Evolutionary conservation across 2,888 invertebrate genomes (phyloP), one percentile per base, ranked within the genome.

Genomic region (Macrosiphum euphorbiae): DNA sequence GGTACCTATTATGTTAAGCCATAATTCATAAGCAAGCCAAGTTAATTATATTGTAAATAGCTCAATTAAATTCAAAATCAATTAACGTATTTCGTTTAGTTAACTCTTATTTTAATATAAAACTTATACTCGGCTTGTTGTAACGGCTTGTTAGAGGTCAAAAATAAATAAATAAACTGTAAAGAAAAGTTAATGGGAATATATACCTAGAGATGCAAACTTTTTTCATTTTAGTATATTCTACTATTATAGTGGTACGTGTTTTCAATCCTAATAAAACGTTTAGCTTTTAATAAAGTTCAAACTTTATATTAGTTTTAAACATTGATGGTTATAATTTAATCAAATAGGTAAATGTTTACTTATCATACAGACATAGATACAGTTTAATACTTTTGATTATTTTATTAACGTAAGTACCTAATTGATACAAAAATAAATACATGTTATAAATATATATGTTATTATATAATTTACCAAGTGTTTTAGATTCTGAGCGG

Each of bases 141-240:
- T 67, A 78, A 78, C 35, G 20, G 35, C 35, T 78, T 78, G 78
- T 35, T 20, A 35, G 20, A 41, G 78, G 78, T 78, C 35, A 78
- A 78, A 78, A 78, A 20, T 35, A 78, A 78, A 78, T 78, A 78
- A 78, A 20, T 35, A 78, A 78, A 78, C 35, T 35, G 20, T 78
- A 35, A 78, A 35, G 35, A 24, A 78, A 78, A 78, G 78, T 41
- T 78, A 35, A 78, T 78, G 20, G 8, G 78, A 58, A 58, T 78
- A 78, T 20, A n/a, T n/a, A 13, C 16, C n/a, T 20, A 24, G 78
- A 10, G 28, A 78, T 78, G 7, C 20, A 78, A 78, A 78, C 78
- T 78, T 78, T 78, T 78, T 78, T 78, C 78, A 78, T 78, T 78
- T 78, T 78, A 20, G 78, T 78, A 78, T 35, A 78, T 35, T 78